These are phyloP conservation scores for Lepidostoma basale DNA, from an alignment of 1,140 invertebrate species.

Conservation along the genomic window DNA sequence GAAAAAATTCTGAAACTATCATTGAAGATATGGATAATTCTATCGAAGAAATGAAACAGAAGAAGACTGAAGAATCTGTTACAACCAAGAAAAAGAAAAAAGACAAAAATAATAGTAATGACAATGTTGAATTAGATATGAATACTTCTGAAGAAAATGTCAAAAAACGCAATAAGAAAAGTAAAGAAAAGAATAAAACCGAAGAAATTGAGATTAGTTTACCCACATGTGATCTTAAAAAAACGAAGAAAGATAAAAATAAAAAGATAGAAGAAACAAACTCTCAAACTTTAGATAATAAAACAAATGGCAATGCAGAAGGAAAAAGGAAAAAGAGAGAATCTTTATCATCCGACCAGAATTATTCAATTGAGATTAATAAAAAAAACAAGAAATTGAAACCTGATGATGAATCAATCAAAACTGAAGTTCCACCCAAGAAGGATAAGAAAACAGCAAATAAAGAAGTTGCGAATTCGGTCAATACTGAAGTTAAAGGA, in stretches of 20 bases:
- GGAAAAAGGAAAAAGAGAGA: conserved; percentile 43
- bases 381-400: too few relatives aligned
- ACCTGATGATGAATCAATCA: too few relatives aligned
- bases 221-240: neutral
- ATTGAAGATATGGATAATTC: conserved; percentile 23
- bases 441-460: too few relatives aligned
- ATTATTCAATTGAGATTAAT: too few relatives aligned
- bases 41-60: conserved; percentile 30
- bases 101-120: conserved; percentile 27
- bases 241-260: neutral
- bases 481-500: conserved; percentile 36
- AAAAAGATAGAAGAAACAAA: conserved; percentile 9
- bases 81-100: conserved; percentile 33
- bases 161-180: neutral
- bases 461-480: too few relatives aligned
- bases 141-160: too few relatives aligned
- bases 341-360: too few relatives aligned
- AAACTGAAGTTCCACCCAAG: too few relatives aligned
- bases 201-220: neutral
- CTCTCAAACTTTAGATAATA: conserved; percentile 27
- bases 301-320: conserved; percentile 19
- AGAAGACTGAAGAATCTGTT: conserved; percentile 4
- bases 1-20: conserved; percentile 33
- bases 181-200: neutral
- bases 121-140: neutral